Base-by-base conservation (phyloP, 2,888 invertebrate genomes). In the Drosophila melanosoma region DNA sequence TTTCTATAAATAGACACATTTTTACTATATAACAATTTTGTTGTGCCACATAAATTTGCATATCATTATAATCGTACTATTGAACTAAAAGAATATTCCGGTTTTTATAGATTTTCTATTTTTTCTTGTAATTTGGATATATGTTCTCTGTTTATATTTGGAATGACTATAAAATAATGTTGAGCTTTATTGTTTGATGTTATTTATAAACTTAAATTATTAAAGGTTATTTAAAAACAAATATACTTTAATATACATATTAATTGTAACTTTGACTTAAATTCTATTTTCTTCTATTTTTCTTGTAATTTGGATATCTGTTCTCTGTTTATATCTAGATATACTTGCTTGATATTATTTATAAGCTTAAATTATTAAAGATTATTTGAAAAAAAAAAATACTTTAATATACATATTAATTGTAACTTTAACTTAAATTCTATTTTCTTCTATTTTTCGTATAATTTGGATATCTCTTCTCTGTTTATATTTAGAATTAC, bases 41-140 rank as follows among this genome's bases (percentile, higher is more conserved):
- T 51, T 40, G 62, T 49, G 33, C 20, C 33, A 11, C 49, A 36
- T 51, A 15, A 20, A 61, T 70, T 77, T 79, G 53, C 80, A 78
- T 79, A 71, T 49, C 32, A 72, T 68, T 69, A 71, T 35, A 38
- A 69, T 48, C 48, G 26, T n/a, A 49, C 33, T 32, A 38, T 29
- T 42, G 20, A 58, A 48, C 38, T 32, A 12, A n/a, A 26, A 45
- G 29, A 51, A 57, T 58, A 80, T 61, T 72, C 81, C 61, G 81
- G 81, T 76, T 78, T 70, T 20, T n/a, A 11, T 35, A 11, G 17
- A 17, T 17, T n/a, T 35, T 42, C 29, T 26, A 20, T 4, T 38
- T 15, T 15, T 23, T 26, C 38, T 29, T 29, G 5, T 33, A 29
- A 29, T 29, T 29, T 29, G 29, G 29, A 3, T 12, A 49, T 40